Evolutionary conservation across 2,888 invertebrate genomes (phyloP).

Genomic region (Tethea ocularis): DNA sequence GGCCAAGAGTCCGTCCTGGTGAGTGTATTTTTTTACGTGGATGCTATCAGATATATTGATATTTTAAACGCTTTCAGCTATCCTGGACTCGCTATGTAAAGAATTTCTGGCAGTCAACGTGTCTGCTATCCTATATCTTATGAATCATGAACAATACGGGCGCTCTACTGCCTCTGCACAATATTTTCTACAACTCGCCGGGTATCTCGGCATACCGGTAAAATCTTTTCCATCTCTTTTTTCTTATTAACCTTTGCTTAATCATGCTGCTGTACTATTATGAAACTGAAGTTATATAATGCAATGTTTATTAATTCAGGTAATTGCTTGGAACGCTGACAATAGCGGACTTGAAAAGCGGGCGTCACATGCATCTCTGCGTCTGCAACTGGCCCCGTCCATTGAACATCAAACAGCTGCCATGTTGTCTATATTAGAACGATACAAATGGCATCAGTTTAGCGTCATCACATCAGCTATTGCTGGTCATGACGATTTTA

Average conservation of each 20-base stretch:
- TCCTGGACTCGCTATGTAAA: slow-evolving; percentile 93
- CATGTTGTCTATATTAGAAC: slow-evolving; percentile 96
- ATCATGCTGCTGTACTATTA: neutral
- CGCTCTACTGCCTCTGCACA: slow-evolving; percentile 96
- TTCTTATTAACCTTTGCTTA: slow-evolving; percentile 7
- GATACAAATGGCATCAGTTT: slow-evolving; percentile 98
- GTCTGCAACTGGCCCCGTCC: slow-evolving; percentile 97
- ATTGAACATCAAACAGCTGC: slow-evolving; percentile 98
- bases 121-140: slow-evolving; percentile 96
- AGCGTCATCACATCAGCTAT: slow-evolving; percentile 96
- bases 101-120: slow-evolving; percentile 95
- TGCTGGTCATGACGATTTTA: slow-evolving; percentile 97
- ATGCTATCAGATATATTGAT: slow-evolving; percentile 33
- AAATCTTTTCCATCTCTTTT: slow-evolving; percentile 51
- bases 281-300: neutral
- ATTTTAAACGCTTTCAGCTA: slow-evolving; percentile 86
- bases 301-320: slow-evolving; percentile 57
- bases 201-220: slow-evolving; percentile 96
- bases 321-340: slow-evolving; percentile 98
- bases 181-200: slow-evolving; percentile 96
- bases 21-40: slow-evolving; percentile 9
- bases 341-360: slow-evolving; percentile 93
- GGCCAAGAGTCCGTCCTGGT: neutral
- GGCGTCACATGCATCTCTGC: slow-evolving; percentile 94
- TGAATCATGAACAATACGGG: slow-evolving; percentile 97